phyloP scores from a whole-genome alignment of 2,888 invertebrate genomes.

The Thereva nobilitata region DNA sequence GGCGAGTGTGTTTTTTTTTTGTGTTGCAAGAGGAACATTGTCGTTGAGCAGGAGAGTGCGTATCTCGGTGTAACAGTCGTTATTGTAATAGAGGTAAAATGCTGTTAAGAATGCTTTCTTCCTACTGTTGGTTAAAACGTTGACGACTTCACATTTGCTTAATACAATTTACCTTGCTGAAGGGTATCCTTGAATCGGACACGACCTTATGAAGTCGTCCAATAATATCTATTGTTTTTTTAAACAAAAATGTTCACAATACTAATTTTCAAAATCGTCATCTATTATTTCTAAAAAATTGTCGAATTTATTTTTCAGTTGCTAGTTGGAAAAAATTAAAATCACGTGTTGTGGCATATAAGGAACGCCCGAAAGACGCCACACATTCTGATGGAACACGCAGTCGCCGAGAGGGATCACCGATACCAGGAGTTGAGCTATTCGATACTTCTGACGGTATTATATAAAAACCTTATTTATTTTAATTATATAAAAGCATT shows the following conservation, averaged over 20 bases:
- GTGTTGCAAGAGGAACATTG: no score
- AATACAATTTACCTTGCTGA: background rate
- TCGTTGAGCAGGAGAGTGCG: no score
- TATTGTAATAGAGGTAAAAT: no score
- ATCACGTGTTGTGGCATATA: constrained; percentile 75
- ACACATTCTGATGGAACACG: constrained; percentile 38
- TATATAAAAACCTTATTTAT: background rate
- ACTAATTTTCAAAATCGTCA: background rate
- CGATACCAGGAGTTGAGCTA: constrained; percentile 77
- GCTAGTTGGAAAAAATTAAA: constrained; percentile 81
- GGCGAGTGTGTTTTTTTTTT: no score
- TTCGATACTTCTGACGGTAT: constrained; percentile 69
- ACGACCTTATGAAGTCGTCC: no score
- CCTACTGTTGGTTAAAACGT: no score
- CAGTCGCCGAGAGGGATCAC: constrained; percentile 65
- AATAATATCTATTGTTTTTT: constrained; percentile 1
- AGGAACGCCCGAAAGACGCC: constrained; percentile 60
- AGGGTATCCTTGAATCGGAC: no score
- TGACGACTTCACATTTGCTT: no score
- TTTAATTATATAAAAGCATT: background rate
- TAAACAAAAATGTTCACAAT: background rate
- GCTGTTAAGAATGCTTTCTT: no score
- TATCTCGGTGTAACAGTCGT: no score
- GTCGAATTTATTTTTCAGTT: constrained; percentile 56
- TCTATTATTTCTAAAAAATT: background rate